phyloP scores from a whole-genome alignment of 2,888 invertebrate genomes.

The Formica aserva region DNA sequence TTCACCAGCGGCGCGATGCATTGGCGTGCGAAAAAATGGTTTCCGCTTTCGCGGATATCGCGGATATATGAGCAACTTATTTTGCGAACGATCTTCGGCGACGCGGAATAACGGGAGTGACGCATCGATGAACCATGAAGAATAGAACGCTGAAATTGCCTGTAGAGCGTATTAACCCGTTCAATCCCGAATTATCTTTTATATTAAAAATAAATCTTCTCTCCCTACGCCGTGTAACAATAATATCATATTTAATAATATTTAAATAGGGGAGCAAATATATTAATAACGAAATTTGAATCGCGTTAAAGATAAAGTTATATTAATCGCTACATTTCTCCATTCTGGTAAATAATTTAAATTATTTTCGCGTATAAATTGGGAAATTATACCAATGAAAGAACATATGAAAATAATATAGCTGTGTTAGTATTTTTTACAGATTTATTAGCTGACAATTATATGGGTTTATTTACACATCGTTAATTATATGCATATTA shows the following conservation, averaged over 20 bases:
- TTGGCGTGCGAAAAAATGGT: constrained; percentile 31
- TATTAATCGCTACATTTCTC: neutral
- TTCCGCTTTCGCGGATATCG: constrained; percentile 29
- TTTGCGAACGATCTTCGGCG: constrained; percentile 33
- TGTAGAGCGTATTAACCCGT: constrained; percentile 23
- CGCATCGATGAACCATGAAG: constrained; percentile 19
- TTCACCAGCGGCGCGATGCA: neutral
- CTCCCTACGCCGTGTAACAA: neutral
- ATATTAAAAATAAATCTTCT: neutral
- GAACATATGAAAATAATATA: neutral
- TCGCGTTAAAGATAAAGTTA: constrained; percentile 11
- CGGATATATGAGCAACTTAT: constrained; percentile 42
- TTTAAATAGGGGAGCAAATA: neutral
- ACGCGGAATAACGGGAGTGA: constrained; percentile 33
- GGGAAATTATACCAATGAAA: constrained; percentile 15
- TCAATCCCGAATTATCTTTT: constrained; percentile 8
- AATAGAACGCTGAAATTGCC: constrained; percentile 19
- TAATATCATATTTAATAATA: neutral
- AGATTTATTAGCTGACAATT: constrained; percentile 16
- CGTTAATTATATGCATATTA: neutral
- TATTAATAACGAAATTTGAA: constrained; percentile 23
- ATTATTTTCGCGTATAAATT: constrained; percentile 14
- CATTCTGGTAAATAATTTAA: neutral
- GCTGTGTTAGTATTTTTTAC: neutral
- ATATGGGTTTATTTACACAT: neutral